A percentile compares a stretch with the other conserved stretches of the same genome.
Conservation (phyloP, 2,797 vertebrate genomes). For the Columba guinea region DNA sequence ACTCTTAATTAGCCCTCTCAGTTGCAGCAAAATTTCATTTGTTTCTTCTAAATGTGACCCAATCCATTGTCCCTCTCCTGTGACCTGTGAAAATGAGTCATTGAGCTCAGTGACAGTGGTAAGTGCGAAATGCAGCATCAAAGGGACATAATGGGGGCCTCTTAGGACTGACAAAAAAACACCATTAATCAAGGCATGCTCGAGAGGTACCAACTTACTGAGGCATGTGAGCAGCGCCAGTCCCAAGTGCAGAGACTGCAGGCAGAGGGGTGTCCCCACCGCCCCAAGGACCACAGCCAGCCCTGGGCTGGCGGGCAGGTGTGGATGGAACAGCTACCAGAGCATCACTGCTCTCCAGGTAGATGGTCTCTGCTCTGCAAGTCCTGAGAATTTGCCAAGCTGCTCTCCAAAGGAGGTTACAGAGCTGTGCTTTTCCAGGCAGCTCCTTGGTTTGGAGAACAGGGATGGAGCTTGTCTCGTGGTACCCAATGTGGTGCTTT, state of each 20-base stretch:
- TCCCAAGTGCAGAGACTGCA: background rate
- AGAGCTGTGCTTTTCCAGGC: background rate
- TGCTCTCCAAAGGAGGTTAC: background rate
- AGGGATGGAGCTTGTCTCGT: background rate
- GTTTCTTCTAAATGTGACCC: slow-evolving; percentile 62
- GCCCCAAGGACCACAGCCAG: background rate
- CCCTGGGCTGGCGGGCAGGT: background rate
- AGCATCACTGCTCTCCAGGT: background rate
- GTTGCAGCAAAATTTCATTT: slow-evolving; percentile 62
- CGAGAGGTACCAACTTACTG: slow-evolving; percentile 70
- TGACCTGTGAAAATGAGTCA: slow-evolving; percentile 78
- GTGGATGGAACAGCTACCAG: no score
- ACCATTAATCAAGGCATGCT: slow-evolving; percentile 76
- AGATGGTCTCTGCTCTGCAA: background rate
- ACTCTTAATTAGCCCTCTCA: slow-evolving; percentile 67
- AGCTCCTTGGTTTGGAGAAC: background rate
- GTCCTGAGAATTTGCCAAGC: background rate
- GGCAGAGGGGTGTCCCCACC: background rate
- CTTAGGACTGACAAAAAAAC: slow-evolving; percentile 64
- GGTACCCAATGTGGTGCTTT: background rate
- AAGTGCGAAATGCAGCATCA: slow-evolving; percentile 72
- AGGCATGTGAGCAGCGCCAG: slow-evolving; percentile 33
- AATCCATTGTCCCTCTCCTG: slow-evolving; percentile 71
- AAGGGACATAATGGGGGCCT: slow-evolving; percentile 69
- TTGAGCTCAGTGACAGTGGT: slow-evolving; percentile 72